Percentiles rank a stretch among this genome's conserved stretches.
Conservation (phyloP, 2,888 invertebrate species). For the Ephialtes manifestator region DNA sequence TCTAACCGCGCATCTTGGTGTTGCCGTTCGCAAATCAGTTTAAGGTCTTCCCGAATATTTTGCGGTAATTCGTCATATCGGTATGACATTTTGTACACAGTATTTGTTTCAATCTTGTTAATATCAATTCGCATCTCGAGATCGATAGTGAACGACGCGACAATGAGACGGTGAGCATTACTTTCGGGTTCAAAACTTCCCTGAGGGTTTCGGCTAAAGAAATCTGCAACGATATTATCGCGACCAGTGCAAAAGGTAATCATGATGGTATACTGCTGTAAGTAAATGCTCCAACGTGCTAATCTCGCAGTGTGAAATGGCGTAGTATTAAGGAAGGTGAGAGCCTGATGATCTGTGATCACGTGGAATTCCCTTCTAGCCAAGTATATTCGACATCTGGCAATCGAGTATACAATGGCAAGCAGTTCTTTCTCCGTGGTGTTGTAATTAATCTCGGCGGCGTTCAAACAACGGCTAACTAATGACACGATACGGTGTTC, state of each 20-base stretch:
- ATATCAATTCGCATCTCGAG: background rate
- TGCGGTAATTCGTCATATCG: too few species aligned
- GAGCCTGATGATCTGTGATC: slow-evolving; percentile 74
- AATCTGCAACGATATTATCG: slow-evolving; percentile 74
- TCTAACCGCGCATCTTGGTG: too few species aligned
- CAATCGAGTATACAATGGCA: background rate
- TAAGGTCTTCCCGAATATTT: too few species aligned
- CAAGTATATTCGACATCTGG: slow-evolving; percentile 69
- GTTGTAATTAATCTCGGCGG: slow-evolving; percentile 12
- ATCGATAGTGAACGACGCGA: background rate
- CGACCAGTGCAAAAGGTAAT: slow-evolving; percentile 71
- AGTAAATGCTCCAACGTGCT: background rate
- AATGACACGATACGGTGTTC: too few species aligned
- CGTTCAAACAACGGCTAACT: too few species aligned
- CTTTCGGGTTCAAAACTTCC: background rate
- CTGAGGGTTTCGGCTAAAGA: slow-evolving; percentile 71
- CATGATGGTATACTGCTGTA: background rate
- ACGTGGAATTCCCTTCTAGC: slow-evolving; percentile 69
- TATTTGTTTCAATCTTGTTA: too few species aligned
- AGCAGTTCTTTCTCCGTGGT: slow-evolving; percentile 56
- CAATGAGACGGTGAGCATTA: background rate
- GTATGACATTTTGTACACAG: too few species aligned
- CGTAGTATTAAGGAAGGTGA: slow-evolving; percentile 73
- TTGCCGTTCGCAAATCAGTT: too few species aligned
- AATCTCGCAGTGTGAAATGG: background rate